phyloP scores from a whole-genome alignment of 2,113 vertebrate genomes.

The Vidua macroura region DNA sequence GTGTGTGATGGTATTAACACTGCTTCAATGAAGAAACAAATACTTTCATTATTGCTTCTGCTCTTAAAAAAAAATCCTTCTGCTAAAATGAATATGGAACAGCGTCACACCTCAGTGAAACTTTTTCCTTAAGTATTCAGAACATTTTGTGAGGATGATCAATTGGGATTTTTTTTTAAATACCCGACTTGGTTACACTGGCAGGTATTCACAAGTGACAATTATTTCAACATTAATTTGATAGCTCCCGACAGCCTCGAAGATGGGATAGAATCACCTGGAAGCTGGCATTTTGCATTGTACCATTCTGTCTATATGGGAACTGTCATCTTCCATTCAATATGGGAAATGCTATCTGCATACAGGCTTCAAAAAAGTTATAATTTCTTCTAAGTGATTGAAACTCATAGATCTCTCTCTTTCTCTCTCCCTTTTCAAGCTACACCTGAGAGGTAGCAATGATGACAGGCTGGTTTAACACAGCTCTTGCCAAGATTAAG shows the following conservation, averaged over 20 bases:
- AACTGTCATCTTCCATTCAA: conserved; percentile 66
- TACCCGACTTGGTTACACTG: conserved; percentile 62
- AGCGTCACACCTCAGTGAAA: conserved; percentile 46
- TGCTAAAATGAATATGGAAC: conserved; percentile 63
- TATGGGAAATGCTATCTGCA: conserved; percentile 63
- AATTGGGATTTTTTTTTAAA: conserved; percentile 59
- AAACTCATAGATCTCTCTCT: conserved; percentile 65
- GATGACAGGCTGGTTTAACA: conserved; percentile 80
- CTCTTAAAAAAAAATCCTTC: not conserved
- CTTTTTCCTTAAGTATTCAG: conserved; percentile 68
- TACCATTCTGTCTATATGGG: conserved; percentile 58
- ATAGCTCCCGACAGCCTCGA: conserved; percentile 47
- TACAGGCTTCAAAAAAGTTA: conserved; percentile 66
- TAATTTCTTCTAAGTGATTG: conserved; percentile 71
- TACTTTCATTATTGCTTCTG: conserved; percentile 2
- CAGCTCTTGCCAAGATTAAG: conserved; percentile 78
- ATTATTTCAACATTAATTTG: conserved; percentile 73
- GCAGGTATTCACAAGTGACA: conserved; percentile 69
- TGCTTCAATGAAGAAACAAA: not conserved
- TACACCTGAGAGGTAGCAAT: conserved; percentile 55
- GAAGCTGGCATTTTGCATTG: conserved; percentile 60
- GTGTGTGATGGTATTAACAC: not conserved
- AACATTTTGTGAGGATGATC: conserved; percentile 68
- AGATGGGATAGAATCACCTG: conserved; percentile 63
- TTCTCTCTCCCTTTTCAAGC: conserved; percentile 64